Conservation (phyloP, 2,888 invertebrate genomes). For the Limnephilus auricula region DNA sequence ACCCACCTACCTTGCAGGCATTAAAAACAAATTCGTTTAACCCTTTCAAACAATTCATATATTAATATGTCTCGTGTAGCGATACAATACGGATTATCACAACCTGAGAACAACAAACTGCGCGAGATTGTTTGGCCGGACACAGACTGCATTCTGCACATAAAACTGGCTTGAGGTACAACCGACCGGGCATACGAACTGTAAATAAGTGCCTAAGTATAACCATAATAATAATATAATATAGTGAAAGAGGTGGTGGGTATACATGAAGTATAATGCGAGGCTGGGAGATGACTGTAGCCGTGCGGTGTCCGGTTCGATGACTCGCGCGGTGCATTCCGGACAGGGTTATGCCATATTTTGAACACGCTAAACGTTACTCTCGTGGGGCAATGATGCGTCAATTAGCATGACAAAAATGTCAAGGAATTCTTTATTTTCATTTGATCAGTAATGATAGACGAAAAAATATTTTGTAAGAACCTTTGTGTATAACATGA, state of each 20-base stretch:
- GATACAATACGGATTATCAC: not conserved
- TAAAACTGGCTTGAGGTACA: not conserved
- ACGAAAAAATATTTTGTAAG: not conserved
- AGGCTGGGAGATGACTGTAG: not conserved
- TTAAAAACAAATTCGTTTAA: not conserved
- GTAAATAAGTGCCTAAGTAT: not conserved
- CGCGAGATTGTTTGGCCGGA: not conserved
- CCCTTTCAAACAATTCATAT: not conserved
- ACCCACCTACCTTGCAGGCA: not conserved
- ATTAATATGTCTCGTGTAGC: not conserved
- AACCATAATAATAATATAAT: not conserved
- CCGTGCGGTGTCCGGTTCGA: slow-evolving; percentile 30
- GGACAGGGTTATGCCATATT: slow-evolving; percentile 32
- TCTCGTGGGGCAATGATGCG: not conserved
- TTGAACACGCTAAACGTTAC: not conserved
- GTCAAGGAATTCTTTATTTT: not conserved
- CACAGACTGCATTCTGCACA: not conserved
- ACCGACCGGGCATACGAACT: not conserved
- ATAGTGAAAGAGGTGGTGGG: not conserved
- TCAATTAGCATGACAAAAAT: not conserved
- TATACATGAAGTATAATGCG: not conserved
- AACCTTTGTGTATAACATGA: not conserved
- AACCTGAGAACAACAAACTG: not conserved
- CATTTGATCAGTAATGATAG: not conserved
- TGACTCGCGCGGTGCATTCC: slow-evolving; percentile 36